Percentiles rank a stretch among this genome's conserved stretches.
Evolutionary conservation across 1,140 invertebrate genomes (phyloP).

Genomic region (Orchesella cincta): DNA sequence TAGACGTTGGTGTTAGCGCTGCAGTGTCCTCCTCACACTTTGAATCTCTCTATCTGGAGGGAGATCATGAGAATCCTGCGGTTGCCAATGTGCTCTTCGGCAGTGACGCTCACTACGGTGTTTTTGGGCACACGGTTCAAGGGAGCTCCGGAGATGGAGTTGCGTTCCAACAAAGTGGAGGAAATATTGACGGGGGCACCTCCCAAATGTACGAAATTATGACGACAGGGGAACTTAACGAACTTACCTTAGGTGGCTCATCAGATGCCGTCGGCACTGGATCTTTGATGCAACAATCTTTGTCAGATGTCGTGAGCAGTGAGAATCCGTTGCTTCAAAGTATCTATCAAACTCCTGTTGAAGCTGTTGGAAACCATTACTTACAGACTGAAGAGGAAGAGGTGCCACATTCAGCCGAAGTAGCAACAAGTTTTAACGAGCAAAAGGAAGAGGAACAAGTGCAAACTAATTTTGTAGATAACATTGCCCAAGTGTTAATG

Average conservation of each 20-base stretch:
- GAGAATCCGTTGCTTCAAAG: no score
- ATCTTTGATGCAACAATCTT: neutral
- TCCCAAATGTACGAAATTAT: conserved; percentile 6
- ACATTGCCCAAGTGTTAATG: neutral
- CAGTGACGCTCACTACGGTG: neutral
- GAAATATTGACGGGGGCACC: neutral
- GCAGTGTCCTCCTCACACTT: neutral
- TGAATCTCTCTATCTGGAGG: neutral
- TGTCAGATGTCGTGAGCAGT: no score
- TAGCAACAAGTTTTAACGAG: no score
- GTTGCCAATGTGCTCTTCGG: neutral
- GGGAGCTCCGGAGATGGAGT: neutral
- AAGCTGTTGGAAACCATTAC: no score
- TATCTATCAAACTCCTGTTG: no score
- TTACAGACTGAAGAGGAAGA: neutral
- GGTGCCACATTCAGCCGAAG: no score
- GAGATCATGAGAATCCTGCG: neutral
- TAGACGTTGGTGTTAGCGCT: neutral
- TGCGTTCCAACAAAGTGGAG: neutral
- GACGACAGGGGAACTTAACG: neutral
- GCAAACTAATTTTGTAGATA: neutral
- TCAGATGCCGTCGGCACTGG: neutral
- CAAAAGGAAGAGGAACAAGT: neutral
- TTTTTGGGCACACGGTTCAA: neutral
- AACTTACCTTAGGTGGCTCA: neutral